Evolutionary conservation across 2,888 invertebrate species (phyloP), one percentile per base, ranked within the genome.

Genomic region (Cybosia mesomella): DNA sequence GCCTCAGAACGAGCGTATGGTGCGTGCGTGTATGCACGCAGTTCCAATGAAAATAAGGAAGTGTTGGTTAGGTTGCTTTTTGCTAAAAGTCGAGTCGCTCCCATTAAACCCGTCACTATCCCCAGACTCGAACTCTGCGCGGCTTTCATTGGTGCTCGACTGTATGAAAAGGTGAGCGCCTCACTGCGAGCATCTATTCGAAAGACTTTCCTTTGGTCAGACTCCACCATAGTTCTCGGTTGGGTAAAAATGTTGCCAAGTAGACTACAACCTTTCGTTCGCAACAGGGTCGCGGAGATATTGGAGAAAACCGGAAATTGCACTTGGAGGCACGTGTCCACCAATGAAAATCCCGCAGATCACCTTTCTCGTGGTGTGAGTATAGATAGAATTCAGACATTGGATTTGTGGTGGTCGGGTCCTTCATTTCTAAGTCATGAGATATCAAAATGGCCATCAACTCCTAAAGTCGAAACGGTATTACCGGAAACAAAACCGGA

Each of bases 281-380:
- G n/a, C n/a, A n/a, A n/a, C 2, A 2, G 15, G 2, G 22, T 55
- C 5, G 22, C 10, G 5, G 43, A 43, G 15, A 21, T 55, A 15
- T 13, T 34, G 34, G 58, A 58, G 5, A 32, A 13, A 10, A 36
- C 58, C 11, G 36, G 58, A 5, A 21, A 39, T 11, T 36, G 63
- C 28, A 54, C 55, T 7, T 81, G 79, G 82, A 39, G 75, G 21
- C 73, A 82, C 58, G 79, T 83, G 7, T 79, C 80, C 13, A 75
- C 80, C 1, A n/a, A 64, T 4, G 32, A 66, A 1, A 81, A 83
- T 39, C 81, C 83, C 0, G 79, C 79, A 0, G 81, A 83, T 70
- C 57, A 74, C 1, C 62, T 74, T 63, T 75, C 79, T n/a, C 76
- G 80, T 0, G 80, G 80, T 2, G 66, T 77, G 1, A 63, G 55